Conservation (phyloP, 2,888 invertebrate genomes). For the Agonopterix alstromeriana region DNA sequence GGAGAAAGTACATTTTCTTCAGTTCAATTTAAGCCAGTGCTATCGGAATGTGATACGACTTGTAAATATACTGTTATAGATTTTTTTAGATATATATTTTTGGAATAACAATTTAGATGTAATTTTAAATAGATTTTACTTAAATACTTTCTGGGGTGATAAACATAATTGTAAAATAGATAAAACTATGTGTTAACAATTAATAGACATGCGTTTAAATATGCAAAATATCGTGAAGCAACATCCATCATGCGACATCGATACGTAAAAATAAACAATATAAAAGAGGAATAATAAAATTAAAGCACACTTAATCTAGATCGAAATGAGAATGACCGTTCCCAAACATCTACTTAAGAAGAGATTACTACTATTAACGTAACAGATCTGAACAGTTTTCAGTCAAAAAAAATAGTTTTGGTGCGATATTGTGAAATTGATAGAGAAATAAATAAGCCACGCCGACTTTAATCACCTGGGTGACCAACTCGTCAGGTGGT, state of each 20-base stretch:
- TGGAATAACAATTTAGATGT: constrained; percentile 1
- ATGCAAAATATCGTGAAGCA: constrained; percentile 54
- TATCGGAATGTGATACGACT: background rate
- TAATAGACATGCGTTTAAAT: constrained; percentile 48
- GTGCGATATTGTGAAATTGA: too few species aligned
- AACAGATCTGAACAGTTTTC: too few species aligned
- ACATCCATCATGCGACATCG: constrained; percentile 71
- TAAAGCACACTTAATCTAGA: constrained; percentile 40
- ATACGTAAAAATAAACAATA: constrained; percentile 37
- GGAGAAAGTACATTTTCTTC: too few species aligned
- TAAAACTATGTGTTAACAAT: constrained; percentile 9
- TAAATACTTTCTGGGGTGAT: constrained; percentile 8
- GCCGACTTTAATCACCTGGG: too few species aligned
- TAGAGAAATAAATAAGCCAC: too few species aligned
- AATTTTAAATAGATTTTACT: constrained; percentile 6
- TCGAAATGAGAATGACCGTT: constrained; percentile 71
- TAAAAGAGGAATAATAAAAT: constrained; percentile 24
- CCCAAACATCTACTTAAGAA: constrained; percentile 9
- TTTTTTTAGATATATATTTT: constrained; percentile 1
- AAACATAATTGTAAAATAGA: constrained; percentile 1
- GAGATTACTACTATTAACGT: background rate
- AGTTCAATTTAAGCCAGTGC: too few species aligned
- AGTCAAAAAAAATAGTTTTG: too few species aligned
- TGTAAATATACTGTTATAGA: background rate
- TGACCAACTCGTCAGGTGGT: too few species aligned